phyloP scores from a whole-genome alignment of 92 coral and sea anemone genomes.

The Parazoanthus swiftii region DNA sequence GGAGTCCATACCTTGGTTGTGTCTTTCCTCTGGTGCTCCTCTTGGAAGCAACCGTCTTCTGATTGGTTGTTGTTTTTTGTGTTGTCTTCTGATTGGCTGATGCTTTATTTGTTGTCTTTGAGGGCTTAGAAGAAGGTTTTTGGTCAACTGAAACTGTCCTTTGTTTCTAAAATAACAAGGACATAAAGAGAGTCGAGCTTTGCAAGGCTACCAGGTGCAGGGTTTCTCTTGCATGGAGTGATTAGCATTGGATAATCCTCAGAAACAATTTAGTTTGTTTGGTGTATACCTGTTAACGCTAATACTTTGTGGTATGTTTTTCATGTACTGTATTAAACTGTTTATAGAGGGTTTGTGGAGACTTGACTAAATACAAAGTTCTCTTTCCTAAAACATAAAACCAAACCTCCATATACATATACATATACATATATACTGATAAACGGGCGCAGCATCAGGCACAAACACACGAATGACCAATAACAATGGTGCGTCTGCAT shows the following conservation, averaged over 20 bases:
- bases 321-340: too few species aligned
- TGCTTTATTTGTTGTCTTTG: conserved; percentile 37
- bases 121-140: conserved; percentile 26
- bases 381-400: too few species aligned
- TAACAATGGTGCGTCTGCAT: too few species aligned
- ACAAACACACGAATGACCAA: too few species aligned
- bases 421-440: too few species aligned
- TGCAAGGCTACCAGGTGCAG: neutral
- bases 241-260: too few species aligned
- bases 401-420: too few species aligned
- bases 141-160: conserved; percentile 35
- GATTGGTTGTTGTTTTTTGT: conserved; percentile 37
- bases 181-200: neutral
- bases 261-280: neutral
- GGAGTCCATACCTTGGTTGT: conserved; percentile 10
- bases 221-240: neutral
- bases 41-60: neutral
- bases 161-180: neutral
- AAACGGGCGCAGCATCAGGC: too few species aligned
- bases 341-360: too few species aligned
- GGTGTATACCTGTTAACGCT: too few species aligned
- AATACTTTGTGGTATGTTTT: too few species aligned
- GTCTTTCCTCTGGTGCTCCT: neutral
- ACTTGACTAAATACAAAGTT: too few species aligned
- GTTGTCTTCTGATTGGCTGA: conserved; percentile 33